Base-by-base conservation (phyloP, 92 coral and sea anemone genomes). In the Actinostola sp. region DNA sequence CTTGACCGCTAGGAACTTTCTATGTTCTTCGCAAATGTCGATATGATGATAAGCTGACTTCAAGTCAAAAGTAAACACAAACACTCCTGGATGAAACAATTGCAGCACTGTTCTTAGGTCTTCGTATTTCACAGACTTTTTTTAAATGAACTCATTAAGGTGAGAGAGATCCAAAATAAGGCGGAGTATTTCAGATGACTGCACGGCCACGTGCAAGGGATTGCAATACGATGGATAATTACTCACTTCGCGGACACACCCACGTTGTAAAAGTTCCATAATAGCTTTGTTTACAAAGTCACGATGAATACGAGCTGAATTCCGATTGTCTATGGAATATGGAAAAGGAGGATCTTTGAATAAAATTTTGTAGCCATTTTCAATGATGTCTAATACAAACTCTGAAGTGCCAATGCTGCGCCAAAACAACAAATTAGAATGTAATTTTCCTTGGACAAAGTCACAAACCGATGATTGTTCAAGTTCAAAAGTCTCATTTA, bases 1-100 rank as follows among this genome's bases (percentile, higher is more conserved):
- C 44, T 75, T 63, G 48, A 86, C 75, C 1, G 77, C 86, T 29
- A 86, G 39, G 35, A 46, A 81, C 41, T 70, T 60, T 26, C 63
- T 75, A 56, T 82, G 88, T 12, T 81, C 80, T 17, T 80, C 80
- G 55, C 77, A 86, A 70, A 86, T 81, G 45, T 86, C 84, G 12
- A 81, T 54, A 20, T 81, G 87, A 60, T 85, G 85, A 48, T 84
- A 79, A 12, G 81, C 90, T 7, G 90, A 85, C 66, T 79, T 72
- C 35, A 80, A 48, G 61, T 78, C 88, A 63, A 83, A 83, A 4
- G 62, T 25, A 63, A 76, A 77, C 6, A 70, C 83, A 63, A 34
- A 69, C n/a, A 16, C 26, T 29, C 71, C 84, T 33, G 75, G 79
- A 42, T 63, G 61, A 50, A 78, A 78, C 39, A 78, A 33, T 53